Evolutionary conservation across 2,113 vertebrate species (phyloP), one percentile per base, ranked within the genome.

Genomic region (Pseudonaja textilis): DNA sequence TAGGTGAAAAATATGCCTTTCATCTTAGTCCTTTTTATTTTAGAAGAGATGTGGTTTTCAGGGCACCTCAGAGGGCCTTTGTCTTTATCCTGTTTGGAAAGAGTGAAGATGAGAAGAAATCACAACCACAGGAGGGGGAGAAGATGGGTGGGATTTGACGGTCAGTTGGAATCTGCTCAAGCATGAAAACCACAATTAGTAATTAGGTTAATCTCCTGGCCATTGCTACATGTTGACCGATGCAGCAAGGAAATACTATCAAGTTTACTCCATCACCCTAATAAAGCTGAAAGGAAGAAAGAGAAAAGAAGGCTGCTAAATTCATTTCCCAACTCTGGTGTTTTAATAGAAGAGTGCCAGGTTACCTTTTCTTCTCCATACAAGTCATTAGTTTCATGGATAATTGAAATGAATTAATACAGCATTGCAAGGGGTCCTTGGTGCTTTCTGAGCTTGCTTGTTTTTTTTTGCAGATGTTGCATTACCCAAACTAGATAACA

Each of bases 1-100:
- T 25, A 16, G 55, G 50, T 93, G 95, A 96, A 97, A 97, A 97
- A 96, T 94, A 97, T 0, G 1, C 57, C 64, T 93, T 94, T 91
- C 0, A 0, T 5, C 11, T 89, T 20, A 92, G 23, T 64, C 8
- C 6, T 92, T 85, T 88, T 50, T 12, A 3, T 85, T 88, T 55
- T 12, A 3, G 25, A 93, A 45, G 34, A 92, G 29, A 47, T 0
- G 0, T 4, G 20, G 93, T n/a, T 42, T 10, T 93, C 50, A 54
- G 92, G 34, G 90, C 22, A 42, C 74, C 89, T 54, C 29, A 9
- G 42, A 52, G 61, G n/a, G 7, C n/a, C 52, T 20, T 57, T 85
- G 52, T 2, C 29, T 92, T 88, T n/a, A 85, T 34, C 34, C 69
- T 22, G 18, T 26, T 4, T 81, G 39, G 11, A 11, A 23, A 87